These are phyloP conservation scores for Eilema griseolum DNA, from an alignment of 2,888 invertebrate species.

Conservation along the genomic window DNA sequence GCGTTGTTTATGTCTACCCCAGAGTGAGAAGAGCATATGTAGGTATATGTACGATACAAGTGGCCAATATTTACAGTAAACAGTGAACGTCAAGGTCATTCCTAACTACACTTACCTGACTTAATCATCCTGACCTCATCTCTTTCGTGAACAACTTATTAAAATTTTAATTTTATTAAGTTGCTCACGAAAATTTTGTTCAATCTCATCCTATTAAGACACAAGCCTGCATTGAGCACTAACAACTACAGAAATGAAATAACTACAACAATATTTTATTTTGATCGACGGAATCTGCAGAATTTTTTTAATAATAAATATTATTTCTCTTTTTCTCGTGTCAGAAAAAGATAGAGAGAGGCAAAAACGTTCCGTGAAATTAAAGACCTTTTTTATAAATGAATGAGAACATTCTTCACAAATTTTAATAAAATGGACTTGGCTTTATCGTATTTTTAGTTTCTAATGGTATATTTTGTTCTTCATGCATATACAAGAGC, in stretches of 20 bases:
- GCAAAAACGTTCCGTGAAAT: not conserved
- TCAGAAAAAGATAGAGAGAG: not conserved
- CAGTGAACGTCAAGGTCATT: constrained; percentile 34
- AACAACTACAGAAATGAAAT: not conserved
- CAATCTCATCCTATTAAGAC: too few relatives aligned
- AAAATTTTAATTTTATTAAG: constrained; percentile 46
- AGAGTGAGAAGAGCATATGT: too few relatives aligned
- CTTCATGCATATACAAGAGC: not conserved
- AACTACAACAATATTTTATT: not conserved
- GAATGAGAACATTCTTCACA: not conserved
- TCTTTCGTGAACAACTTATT: constrained; percentile 42
- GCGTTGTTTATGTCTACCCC: too few relatives aligned
- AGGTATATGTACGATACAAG: not conserved
- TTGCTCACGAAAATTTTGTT: too few relatives aligned
- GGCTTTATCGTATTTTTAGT: not conserved
- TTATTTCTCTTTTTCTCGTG: not conserved
- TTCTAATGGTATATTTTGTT: not conserved
- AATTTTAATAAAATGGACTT: not conserved
- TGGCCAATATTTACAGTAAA: constrained; percentile 8
- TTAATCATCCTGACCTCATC: constrained; percentile 42
- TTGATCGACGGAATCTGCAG: not conserved
- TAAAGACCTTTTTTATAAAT: not conserved
- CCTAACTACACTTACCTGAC: constrained; percentile 34
- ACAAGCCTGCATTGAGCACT: not conserved
- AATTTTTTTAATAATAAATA: not conserved